Base-by-base conservation (phyloP, 2,113 vertebrate species). In the Stigmatopora nigra region DNA sequence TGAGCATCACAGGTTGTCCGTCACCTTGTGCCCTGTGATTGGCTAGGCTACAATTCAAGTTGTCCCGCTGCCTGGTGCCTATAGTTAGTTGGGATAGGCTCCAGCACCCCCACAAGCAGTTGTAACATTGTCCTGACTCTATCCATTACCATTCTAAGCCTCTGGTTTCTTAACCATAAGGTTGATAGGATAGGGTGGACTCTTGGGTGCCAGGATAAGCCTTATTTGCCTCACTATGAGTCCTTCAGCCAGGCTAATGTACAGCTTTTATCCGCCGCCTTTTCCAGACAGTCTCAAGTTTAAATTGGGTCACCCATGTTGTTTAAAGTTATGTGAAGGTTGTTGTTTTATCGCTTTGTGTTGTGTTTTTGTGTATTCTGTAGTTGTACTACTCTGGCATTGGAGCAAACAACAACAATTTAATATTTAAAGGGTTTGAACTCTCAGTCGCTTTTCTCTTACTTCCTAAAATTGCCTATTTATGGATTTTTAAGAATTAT, bases 151-250 rank as follows among this genome's bases (percentile, higher is more conserved):
- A 15, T 17, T 2, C 11, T 13, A 20, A 61, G 69, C 65, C 57
- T 58, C 49, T 75, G 69, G 67, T 47, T 74, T 9, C 78, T 75
- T 72, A 51, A 65, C 76, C 60, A 14, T 49, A 48, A 81, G 48
- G 82, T 81, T 88, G 86, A 89, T 86, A 80, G 49, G 86, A 89
- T 86, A 80, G 49, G 77, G 80, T 82, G 84, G 81, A 86, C 38
- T 41, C 38, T 41, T 41, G 68, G 61, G 70, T 67, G 67, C 73
- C 67, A 55, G 81, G 84, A 88, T 88, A 85, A 89, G 76, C 78
- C 76, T 74, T 48, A 68, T 78, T 80, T 69, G 69, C 61, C 72
- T 84, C 58, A 65, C 35, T 69, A 57, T 75, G 72, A 63, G 75
- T 83, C 7, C 46, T 48, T 68, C 62, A 69, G 71, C 69, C 64